Percentiles rank a stretch among this genome's conserved stretches.
These are phyloP conservation scores for Bellardia bayeri DNA, from an alignment of 2,888 invertebrate genomes.

Conservation along the genomic window DNA sequence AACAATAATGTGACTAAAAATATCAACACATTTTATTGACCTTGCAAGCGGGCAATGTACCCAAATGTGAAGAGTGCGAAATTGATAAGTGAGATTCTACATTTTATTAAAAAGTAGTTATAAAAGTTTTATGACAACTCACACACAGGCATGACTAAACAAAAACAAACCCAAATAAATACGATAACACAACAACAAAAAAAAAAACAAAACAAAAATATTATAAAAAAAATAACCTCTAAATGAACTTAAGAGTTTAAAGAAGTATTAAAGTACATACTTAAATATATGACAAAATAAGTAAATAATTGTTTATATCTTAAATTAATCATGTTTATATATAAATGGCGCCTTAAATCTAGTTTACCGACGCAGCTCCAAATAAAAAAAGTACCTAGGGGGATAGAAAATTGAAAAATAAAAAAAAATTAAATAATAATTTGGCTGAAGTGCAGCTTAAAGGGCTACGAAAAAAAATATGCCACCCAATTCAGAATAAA, in stretches of 20 bases:
- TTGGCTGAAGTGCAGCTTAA: too few relatives aligned
- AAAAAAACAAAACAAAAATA: neutral
- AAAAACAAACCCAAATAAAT: neutral
- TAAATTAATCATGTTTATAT: too few relatives aligned
- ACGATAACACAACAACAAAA: neutral
- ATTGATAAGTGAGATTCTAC: neutral
- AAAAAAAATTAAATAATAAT: too few relatives aligned
- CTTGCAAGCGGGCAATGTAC: slow-evolving; percentile 48
- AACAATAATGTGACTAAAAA: neutral
- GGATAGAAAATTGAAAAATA: too few relatives aligned
- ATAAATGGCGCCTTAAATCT: too few relatives aligned
- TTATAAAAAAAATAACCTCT: neutral
- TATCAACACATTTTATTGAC: slow-evolving; percentile 41
- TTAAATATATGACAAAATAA: too few relatives aligned
- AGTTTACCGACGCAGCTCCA: too few relatives aligned
- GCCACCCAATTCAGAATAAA: too few relatives aligned
- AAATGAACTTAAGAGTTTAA: slow-evolving; percentile 1
- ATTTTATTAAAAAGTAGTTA: neutral
- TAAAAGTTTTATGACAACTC: neutral
- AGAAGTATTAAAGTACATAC: too few relatives aligned
- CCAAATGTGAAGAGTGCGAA: slow-evolving; percentile 6
- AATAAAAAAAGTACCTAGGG: too few relatives aligned
- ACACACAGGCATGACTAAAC: neutral
- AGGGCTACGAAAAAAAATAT: too few relatives aligned
- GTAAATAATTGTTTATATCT: too few relatives aligned